Percentiles rank a stretch among this genome's conserved stretches.
Evolutionary conservation across 2,113 vertebrate species (phyloP).

Genomic region (Zapornia atra): DNA sequence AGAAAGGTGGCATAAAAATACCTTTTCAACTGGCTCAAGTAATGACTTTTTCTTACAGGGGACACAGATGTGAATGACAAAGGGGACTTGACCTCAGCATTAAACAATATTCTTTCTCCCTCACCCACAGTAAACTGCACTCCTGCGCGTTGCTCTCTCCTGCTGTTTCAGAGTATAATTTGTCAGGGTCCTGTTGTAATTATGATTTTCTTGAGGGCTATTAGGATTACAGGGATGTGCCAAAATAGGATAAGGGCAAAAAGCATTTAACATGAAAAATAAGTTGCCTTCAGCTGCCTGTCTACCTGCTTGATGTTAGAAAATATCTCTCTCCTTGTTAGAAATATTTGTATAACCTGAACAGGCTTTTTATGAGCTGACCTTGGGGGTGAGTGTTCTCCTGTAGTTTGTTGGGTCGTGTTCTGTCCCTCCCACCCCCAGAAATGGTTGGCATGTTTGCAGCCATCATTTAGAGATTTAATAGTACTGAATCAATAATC

Average conservation of each 20-base stretch:
- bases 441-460: conserved; percentile 51
- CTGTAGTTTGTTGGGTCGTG: neutral
- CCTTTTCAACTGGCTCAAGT: neutral
- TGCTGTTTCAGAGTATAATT: conserved; percentile 7
- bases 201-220: neutral
- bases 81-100: conserved; percentile 46
- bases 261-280: neutral
- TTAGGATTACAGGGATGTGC: neutral
- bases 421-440: neutral
- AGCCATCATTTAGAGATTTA: conserved; percentile 45
- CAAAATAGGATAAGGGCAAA: neutral
- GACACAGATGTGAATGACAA: conserved; percentile 34
- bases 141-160: neutral
- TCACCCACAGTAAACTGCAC: neutral
- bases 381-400: conserved; percentile 14
- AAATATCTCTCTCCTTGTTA: conserved; percentile 27
- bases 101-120: conserved; percentile 5
- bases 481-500: conserved; percentile 15
- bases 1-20: neutral
- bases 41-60: neutral
- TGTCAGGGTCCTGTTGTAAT: neutral
- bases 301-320: neutral
- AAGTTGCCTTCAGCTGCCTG: conserved; percentile 33
- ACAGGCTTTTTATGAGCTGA: conserved; percentile 30
- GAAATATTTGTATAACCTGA: neutral